phyloP scores from a whole-genome alignment of 2,888 invertebrate genomes.

The Silvanus unidentatus region DNA sequence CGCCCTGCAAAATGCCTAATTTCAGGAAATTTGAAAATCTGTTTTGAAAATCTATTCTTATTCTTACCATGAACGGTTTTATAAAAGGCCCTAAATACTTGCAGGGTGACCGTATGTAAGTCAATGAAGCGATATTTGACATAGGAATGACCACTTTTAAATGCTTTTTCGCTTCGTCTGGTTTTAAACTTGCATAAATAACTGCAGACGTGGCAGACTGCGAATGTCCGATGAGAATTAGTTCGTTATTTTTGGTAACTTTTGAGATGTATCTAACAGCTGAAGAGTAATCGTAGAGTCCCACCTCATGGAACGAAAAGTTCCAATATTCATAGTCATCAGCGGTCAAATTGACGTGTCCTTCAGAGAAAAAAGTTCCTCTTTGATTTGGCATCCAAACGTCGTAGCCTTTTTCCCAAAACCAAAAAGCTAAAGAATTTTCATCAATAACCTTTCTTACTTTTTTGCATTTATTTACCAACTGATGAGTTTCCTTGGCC shows the following conservation, averaged over 20 bases:
- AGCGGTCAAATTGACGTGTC: slow-evolving; percentile 10
- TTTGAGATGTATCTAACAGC: slow-evolving; percentile 11
- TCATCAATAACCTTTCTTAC: background rate
- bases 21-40: too few species aligned
- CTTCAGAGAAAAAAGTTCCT: slow-evolving; percentile 15
- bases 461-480: slow-evolving; percentile 7
- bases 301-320: slow-evolving; percentile 22
- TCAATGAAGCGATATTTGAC: slow-evolving; percentile 12
- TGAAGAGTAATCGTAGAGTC: slow-evolving; percentile 16
- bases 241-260: slow-evolving; percentile 8
- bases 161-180: slow-evolving; percentile 11
- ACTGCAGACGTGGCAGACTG: slow-evolving; percentile 15
- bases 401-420: slow-evolving; percentile 17
- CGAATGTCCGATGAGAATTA: slow-evolving; percentile 19
- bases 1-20: too few species aligned
- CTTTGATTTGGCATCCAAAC: slow-evolving; percentile 19
- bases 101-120: slow-evolving; percentile 3
- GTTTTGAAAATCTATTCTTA: too few species aligned
- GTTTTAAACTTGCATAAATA: slow-evolving; percentile 15
- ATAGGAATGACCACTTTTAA: slow-evolving; percentile 14
- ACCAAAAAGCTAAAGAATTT: slow-evolving; percentile 12
- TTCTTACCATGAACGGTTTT: background rate
- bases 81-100: background rate
- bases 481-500: slow-evolving; percentile 12
- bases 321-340: slow-evolving; percentile 15